Percentiles rank a stretch among this genome's conserved stretches.
These are phyloP conservation scores for Phrynocephalus versicolor DNA, from an alignment of 2,113 vertebrate species.

Conservation along the genomic window DNA sequence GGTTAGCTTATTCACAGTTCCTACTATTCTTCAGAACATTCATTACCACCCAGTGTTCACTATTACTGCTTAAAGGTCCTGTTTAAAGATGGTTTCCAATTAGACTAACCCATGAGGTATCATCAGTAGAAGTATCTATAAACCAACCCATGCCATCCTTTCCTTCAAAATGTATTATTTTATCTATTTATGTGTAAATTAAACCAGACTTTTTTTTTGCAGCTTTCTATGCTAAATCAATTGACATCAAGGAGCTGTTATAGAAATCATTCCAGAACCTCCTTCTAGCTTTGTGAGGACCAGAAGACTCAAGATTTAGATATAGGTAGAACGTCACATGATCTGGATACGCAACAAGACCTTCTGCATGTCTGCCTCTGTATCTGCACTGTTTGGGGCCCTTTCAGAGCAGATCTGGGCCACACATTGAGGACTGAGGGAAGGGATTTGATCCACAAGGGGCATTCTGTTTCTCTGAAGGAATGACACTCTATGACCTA, in stretches of 20 bases:
- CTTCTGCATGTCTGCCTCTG: not conserved
- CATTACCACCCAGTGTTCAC: constrained; percentile 27
- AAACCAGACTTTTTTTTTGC: not conserved
- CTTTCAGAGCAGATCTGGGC: not conserved
- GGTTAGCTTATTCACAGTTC: constrained; percentile 32
- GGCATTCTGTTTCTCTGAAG: not conserved
- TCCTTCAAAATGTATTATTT: not conserved
- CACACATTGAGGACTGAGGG: not conserved
- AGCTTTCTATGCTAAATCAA: not conserved
- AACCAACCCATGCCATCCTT: not conserved
- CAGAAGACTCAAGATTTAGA: not conserved
- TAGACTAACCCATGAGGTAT: not conserved
- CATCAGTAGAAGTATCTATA: not conserved
- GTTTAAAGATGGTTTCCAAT: not conserved
- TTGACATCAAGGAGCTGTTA: not conserved
- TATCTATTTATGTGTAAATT: not conserved
- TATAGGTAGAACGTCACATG: fast-evolving
- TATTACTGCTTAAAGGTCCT: constrained; percentile 5
- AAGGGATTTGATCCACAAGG: not conserved
- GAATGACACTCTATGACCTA: not conserved
- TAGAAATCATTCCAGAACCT: not conserved
- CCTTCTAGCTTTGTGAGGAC: not conserved
- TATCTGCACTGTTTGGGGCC: too few relatives aligned
- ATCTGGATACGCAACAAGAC: not conserved
- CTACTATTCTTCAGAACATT: constrained; percentile 7